phyloP scores from a whole-genome alignment of 92 coral and sea anemone species.

The Bergia puertoricense region DNA sequence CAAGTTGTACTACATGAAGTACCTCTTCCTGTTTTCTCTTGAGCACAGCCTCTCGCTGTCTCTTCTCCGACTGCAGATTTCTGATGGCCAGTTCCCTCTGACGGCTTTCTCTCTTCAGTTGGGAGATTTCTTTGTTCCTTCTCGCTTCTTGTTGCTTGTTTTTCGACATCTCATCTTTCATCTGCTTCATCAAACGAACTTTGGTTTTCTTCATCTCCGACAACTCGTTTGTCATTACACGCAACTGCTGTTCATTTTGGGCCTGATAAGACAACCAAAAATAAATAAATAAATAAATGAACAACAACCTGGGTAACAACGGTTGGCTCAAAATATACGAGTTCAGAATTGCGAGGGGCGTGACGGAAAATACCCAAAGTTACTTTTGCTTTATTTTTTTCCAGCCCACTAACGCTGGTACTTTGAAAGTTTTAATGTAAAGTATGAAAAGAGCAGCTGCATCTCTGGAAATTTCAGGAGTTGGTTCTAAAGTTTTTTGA shows the following conservation, averaged over 20 bases:
- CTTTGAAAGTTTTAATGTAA: too few relatives aligned
- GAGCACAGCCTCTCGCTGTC: constrained; percentile 85
- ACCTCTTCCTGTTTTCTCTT: constrained; percentile 95
- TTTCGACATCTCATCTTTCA: constrained; percentile 93
- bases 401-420: too few relatives aligned
- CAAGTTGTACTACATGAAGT: neutral
- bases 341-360: too few relatives aligned
- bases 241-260: constrained; percentile 86
- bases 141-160: constrained; percentile 88
- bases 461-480: too few relatives aligned
- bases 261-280: constrained; percentile 45
- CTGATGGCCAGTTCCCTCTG: constrained; percentile 82
- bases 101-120: constrained; percentile 90
- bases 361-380: too few relatives aligned
- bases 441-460: too few relatives aligned
- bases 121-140: constrained; percentile 84
- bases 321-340: too few relatives aligned
- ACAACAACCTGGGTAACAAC: too few relatives aligned
- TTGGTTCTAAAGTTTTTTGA: too few relatives aligned
- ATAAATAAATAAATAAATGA: neutral
- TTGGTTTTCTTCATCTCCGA: constrained; percentile 86
- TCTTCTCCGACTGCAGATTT: constrained; percentile 82
- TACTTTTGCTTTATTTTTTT: too few relatives aligned
- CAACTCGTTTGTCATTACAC: constrained; percentile 76
- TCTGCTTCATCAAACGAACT: constrained; percentile 94